Base-by-base conservation (phyloP, 2,888 invertebrate species). In the Limnephilus rhombicus region DNA sequence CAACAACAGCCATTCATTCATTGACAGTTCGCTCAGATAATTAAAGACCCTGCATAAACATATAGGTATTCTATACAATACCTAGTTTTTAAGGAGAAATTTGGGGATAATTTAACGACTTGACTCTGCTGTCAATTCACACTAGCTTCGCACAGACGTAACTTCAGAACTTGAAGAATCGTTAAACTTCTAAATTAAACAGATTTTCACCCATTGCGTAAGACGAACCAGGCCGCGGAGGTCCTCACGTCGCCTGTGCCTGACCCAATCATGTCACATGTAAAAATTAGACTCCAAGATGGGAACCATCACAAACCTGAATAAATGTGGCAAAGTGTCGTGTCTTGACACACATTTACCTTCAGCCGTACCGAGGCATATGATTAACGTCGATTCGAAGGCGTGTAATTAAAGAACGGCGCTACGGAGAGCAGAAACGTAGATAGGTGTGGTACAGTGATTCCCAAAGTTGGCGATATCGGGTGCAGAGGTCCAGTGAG, bases 321-420 rank as follows among this genome's bases (percentile, higher is more conserved):
- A 68, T 68, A 68, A 24, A n/a, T 68, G 68, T 24, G 68, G 68
- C 24, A 68, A 68, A 68, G 68, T 68, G 68, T 68, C 68, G n/a
- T n/a, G 68, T 68, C 68, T n/a, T 68, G 68, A 68, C 68, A 68
- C 68, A 68, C 68, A 68, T 68, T 68, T 68, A 68, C 68, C 68
- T 68, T 68, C 24, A 24, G n/a, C 68, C 24, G 68, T 68, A 68
- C 68, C 68, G 68, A 68, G 68, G 24, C 68, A 68, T 68, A 68
- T 68, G 68, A 68, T 68, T 68, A 68, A 24, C 68, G 68, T 68
- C n/a, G 68, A 68, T 68, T 68, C 68, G 68, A 68, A 68, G 68
- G 24, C 68, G 68, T 68, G 68, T 68, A 68, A 68, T 68, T 68
- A 68, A 68, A 68, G 24, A 68, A n/a, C 68, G 68, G 68, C 68